A percentile compares a stretch with the other conserved stretches of the same genome.
Evolutionary conservation across 2,113 vertebrate species (phyloP).

Genomic region (Anarhynchus alexandrinus): DNA sequence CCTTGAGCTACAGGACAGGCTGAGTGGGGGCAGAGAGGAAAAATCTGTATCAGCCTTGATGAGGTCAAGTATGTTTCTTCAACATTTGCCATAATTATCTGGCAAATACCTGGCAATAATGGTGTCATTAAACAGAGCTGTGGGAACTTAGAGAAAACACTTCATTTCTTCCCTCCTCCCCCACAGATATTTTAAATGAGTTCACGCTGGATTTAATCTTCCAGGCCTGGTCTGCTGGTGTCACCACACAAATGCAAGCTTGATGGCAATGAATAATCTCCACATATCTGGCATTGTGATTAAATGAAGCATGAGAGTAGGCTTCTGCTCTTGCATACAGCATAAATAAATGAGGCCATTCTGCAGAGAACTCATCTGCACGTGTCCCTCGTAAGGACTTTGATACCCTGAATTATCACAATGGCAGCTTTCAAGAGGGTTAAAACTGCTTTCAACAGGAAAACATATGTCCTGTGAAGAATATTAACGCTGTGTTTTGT

Average conservation of each 20-base stretch:
- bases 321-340: slow-evolving; percentile 37
- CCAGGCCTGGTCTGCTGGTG: slow-evolving; percentile 32
- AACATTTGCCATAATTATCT: slow-evolving; percentile 41
- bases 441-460: not conserved
- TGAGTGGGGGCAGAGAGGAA: not conserved
- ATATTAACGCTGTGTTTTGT: not conserved
- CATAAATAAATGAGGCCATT: slow-evolving; percentile 24
- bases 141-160: slow-evolving; percentile 35
- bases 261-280: slow-evolving; percentile 56
- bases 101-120: slow-evolving; percentile 49
- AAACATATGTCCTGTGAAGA: not conserved
- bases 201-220: slow-evolving; percentile 48
- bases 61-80: slow-evolving; percentile 52
- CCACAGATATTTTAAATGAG: slow-evolving; percentile 29
- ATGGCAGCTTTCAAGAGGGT: not conserved
- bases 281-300: slow-evolving; percentile 31
- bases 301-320: slow-evolving; percentile 27
- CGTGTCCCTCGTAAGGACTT: not conserved
- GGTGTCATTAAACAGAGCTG: slow-evolving; percentile 53
- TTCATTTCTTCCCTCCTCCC: slow-evolving; percentile 39
- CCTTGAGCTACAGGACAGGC: not conserved
- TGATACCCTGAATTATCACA: slow-evolving; percentile 14
- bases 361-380: not conserved
- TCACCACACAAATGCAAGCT: slow-evolving; percentile 36
- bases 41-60: not conserved